These are phyloP conservation scores for Chirona hameri DNA, from an alignment of 2,888 invertebrate genomes.

Conservation along the genomic window DNA sequence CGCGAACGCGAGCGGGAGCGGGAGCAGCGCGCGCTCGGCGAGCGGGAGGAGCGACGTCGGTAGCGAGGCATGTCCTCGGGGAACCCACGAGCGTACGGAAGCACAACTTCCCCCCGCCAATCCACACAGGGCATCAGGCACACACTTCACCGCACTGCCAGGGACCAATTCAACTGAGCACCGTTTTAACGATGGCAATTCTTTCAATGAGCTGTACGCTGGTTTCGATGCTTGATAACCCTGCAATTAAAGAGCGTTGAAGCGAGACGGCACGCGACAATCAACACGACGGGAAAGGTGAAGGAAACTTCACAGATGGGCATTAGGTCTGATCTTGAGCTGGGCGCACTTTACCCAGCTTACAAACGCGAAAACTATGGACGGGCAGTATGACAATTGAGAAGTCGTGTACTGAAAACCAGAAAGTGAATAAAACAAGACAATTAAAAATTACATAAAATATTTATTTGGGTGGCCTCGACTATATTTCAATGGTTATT, in stretches of 20 bases:
- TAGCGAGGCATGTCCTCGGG: neutral
- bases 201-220: neutral
- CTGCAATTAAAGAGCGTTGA: slow-evolving; percentile 6
- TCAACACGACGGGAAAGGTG: too few species aligned
- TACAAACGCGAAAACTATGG: too few species aligned
- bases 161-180: neutral
- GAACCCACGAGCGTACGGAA: neutral
- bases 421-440: too few species aligned
- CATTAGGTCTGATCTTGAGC: too few species aligned
- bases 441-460: too few species aligned
- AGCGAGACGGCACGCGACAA: neutral
- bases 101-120: neutral
- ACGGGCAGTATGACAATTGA: too few species aligned
- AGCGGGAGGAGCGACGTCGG: neutral
- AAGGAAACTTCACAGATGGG: too few species aligned
- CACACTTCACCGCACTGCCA: neutral
- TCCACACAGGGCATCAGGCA: slow-evolving; percentile 6
- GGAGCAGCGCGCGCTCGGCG: neutral
- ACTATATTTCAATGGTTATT: too few species aligned
- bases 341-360: too few species aligned
- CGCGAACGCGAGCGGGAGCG: slow-evolving; percentile 59
- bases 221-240: neutral
- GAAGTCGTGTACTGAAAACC: too few species aligned
- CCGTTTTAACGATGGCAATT: neutral
- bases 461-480: too few species aligned